Base-by-base conservation (phyloP, 1,140 invertebrate species). In the Theocolax elegans region DNA sequence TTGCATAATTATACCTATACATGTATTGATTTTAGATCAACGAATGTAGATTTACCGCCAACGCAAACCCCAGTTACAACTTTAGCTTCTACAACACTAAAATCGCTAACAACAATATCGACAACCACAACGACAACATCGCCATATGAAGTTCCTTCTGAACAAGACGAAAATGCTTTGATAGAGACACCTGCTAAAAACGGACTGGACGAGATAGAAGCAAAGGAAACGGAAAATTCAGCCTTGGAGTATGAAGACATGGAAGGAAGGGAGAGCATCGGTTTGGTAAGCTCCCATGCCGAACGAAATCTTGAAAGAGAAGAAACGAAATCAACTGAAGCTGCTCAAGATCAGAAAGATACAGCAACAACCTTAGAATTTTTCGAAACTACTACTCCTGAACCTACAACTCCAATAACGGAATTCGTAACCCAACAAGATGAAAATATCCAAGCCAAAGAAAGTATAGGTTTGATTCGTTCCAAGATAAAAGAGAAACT, bases 231-330 rank as follows among this genome's bases (percentile, higher is more conserved):
- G 6, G 9, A 12, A 67, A 25, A 49, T 17, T 35, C 23, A 13
- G 8, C 42, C 9, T 23, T 8, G 10, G 54, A 67, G 25, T 51
- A 58, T 2, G 81, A 81, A 17, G 77, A 76, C 6, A 78, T 82
- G 62, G 81, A 82, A 38, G 69, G 72, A 2, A 77, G 72, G n/a
- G 81, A 79, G 15, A 83, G 79, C 44, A 79, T 83, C 10, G 81
- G 81, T 3, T 31, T 83, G 1, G 80, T 53, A 23, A 74, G 58
- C 44, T 79, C 77, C 0, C 72, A 74, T 42, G 66, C 71, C 7
- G 77, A 79, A 23, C 67, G 60, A 29, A 64, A 67, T 13, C 29
- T 51, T 19, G 35, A 38, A 15, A 44, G 60, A 62, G 25, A 67
- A 27, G 67, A 49, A 53, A 19, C 29, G 12, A 51, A 46, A 25